These are phyloP conservation scores for Semnopithecus entellus DNA, from an alignment of 2,113 vertebrate genomes.

Conservation along the genomic window DNA sequence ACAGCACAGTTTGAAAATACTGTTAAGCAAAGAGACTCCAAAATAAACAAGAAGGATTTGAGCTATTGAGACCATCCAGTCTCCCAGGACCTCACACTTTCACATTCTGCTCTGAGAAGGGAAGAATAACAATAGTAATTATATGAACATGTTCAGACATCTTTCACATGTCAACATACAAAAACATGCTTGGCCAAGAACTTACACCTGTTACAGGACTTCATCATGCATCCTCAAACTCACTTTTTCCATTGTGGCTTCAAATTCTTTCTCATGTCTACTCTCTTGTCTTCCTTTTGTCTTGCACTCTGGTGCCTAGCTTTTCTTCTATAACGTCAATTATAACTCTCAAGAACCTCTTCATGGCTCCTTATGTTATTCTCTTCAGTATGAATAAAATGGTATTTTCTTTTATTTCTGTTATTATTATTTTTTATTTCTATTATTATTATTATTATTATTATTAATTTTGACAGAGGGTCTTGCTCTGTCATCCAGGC, in stretches of 20 bases:
- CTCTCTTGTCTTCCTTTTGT: not conserved
- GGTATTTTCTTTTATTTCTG: not conserved
- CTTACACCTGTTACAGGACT: not conserved
- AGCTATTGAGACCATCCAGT: not conserved
- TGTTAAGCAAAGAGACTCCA: not conserved
- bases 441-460: too few species aligned
- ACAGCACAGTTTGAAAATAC: conserved; percentile 5
- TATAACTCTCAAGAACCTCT: not conserved
- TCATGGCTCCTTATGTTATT: not conserved
- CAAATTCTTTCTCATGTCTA: not conserved
- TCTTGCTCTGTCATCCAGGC: too few species aligned
- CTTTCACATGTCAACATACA: not conserved
- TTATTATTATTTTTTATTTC: not conserved
- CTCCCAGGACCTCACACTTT: fast-evolving
- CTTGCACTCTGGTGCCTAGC: not conserved
- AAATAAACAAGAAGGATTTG: not conserved
- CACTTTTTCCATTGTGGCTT: not conserved
- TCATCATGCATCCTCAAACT: not conserved
- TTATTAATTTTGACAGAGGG: too few species aligned
- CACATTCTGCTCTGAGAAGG: not conserved
- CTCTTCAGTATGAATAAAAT: not conserved
- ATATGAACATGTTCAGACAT: not conserved
- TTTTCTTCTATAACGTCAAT: not conserved
- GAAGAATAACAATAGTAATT: not conserved
- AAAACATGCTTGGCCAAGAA: not conserved